Base-by-base conservation (phyloP, 1,140 invertebrate species). In the Orchestia grillus region DNA sequence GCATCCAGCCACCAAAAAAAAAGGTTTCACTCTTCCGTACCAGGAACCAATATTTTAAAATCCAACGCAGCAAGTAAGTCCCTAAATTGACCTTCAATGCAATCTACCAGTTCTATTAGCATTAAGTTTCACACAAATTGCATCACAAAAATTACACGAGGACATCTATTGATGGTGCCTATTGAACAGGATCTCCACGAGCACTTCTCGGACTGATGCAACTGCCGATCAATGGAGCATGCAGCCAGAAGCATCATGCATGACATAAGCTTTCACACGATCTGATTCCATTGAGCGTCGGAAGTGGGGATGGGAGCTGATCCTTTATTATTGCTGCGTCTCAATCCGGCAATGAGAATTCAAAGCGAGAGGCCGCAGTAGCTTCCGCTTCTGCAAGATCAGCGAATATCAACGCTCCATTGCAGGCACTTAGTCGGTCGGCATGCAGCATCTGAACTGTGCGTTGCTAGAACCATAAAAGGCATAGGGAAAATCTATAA, bases 261-360 rank as follows among this genome's bases (percentile, higher is more conserved):
- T 90, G 88, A 90, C 6, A 23, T 44, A 40, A 94, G 92, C 44
- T 94, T 94, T 44, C 41, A 94, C 92, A 47, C 43, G 92, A 94
- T 94, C 43, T 45, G 92, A 94, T 45, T 94, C 92, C 44, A 94
- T 94, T 94, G 3, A 47, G 43, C 42, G 88, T 42, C n/a, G n/a
- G n/a, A 90, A 90, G 88, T 44, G 42, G 42, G 44, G 92, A 94
- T 94, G 44, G 43, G 40, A 94, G 44, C 92, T 94, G 92, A 94
- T 94, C 92, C 44, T 94, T 45, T 47, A 94, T 94, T 94, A 94
- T 94, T 40, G 92, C 92, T 44, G 44, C 44, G 44, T 23, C 43
- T 40, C 43, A 94, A 47, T 47, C 92, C 44, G 92, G 43, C 44
- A 94, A 47, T 47, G 92, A 28, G 88, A 41, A 90, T 90, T 77